phyloP scores from a whole-genome alignment of 2,113 vertebrate species.

The Tyto alba region DNA sequence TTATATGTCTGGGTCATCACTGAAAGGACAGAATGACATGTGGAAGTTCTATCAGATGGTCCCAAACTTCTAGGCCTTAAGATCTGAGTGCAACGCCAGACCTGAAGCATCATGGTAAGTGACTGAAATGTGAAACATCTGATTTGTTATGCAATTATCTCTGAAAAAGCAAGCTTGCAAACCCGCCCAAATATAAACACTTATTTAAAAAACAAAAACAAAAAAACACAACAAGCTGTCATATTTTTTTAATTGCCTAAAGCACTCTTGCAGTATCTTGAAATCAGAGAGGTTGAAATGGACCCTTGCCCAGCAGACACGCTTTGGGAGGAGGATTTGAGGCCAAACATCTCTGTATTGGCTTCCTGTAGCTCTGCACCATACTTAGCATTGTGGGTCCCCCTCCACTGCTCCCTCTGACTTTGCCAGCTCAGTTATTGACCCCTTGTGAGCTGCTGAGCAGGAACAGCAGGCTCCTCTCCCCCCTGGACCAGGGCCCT shows the following conservation, averaged over 20 bases:
- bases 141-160: not conserved
- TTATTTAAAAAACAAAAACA: not conserved
- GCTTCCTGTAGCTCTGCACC: not conserved
- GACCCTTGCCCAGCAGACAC: not conserved
- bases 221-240: not conserved
- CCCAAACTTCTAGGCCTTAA: not conserved
- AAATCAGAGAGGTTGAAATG: not conserved
- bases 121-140: not conserved
- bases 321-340: not conserved
- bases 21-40: not conserved
- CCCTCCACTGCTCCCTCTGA: not conserved
- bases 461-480: not conserved
- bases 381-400: not conserved
- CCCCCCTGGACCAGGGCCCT: not conserved
- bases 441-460: not conserved
- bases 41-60: not conserved
- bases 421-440: not conserved
- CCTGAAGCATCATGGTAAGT: not conserved
- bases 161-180: not conserved
- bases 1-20: not conserved
- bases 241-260: not conserved
- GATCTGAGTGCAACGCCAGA: not conserved
- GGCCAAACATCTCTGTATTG: not conserved
- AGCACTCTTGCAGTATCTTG: not conserved
- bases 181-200: not conserved